Conservation (phyloP, 2,888 invertebrate genomes). For the Limnephilus lunatus region DNA sequence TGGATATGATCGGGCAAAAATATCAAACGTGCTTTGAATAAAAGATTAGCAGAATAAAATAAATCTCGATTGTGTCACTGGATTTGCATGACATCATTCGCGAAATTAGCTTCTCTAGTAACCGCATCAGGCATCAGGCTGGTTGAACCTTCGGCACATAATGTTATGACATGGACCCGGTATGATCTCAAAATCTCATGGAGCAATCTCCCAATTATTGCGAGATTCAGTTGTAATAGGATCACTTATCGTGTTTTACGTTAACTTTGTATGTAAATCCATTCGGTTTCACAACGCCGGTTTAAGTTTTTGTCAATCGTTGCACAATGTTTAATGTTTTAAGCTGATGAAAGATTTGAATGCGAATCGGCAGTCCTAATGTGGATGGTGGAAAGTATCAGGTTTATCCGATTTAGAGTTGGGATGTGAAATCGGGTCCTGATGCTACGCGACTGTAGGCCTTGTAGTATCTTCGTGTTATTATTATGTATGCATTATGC, state of each 20-base stretch:
- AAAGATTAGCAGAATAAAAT: slow-evolving; percentile 19
- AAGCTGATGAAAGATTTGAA: slow-evolving; percentile 25
- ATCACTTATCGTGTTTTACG: slow-evolving; percentile 7
- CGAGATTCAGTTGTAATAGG: not conserved
- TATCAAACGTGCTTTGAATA: slow-evolving; percentile 23
- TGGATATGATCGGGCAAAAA: not conserved
- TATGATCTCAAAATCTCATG: slow-evolving; percentile 4
- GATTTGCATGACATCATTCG: slow-evolving; percentile 18
- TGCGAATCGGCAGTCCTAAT: not conserved
- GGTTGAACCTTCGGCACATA: not conserved
- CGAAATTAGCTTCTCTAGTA: not conserved
- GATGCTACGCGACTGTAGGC: not conserved
- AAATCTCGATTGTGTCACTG: slow-evolving; percentile 35
- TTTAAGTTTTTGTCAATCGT: slow-evolving; percentile 9
- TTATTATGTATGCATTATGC: not conserved
- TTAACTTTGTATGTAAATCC: not conserved
- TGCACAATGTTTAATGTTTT: not conserved
- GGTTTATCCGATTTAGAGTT: not conserved
- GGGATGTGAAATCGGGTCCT: not conserved
- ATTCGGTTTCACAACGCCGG: not conserved
- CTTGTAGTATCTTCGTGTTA: not conserved
- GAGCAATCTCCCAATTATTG: slow-evolving; percentile 8
- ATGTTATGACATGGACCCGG: not conserved
- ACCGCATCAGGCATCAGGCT: not conserved
- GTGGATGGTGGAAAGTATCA: slow-evolving; percentile 6